Evolutionary conservation across 2,797 vertebrate species (phyloP).

Genomic region (Amphiprion clarkii): DNA sequence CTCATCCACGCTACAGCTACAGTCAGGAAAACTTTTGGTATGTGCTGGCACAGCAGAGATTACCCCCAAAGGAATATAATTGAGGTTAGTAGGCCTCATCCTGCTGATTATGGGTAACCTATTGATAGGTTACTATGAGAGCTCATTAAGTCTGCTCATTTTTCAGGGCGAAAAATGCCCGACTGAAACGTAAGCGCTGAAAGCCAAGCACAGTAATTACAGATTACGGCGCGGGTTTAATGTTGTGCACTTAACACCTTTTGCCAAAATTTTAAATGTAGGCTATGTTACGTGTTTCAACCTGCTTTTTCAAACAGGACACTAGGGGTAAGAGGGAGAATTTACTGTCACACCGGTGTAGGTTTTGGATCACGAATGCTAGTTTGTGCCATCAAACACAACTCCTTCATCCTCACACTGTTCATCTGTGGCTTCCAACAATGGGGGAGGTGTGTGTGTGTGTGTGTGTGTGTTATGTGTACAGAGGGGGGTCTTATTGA

Average conservation of each 20-base stretch:
- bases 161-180: conserved; percentile 29
- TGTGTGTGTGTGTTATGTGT: background rate
- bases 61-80: conserved; percentile 55
- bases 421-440: conserved; percentile 20
- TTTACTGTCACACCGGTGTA: background rate
- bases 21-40: conserved; percentile 42
- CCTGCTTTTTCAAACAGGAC: conserved; percentile 35
- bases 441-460: background rate
- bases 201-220: conserved; percentile 48
- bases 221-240: conserved; percentile 60
- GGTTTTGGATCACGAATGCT: conserved; percentile 23
- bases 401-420: conserved; percentile 1
- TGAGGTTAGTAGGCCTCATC: conserved; percentile 69
- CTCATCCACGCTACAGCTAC: conserved; percentile 43
- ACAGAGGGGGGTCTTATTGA: conserved; percentile 7
- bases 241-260: conserved; percentile 49
- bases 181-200: conserved; percentile 18
- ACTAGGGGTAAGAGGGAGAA: conserved; percentile 5
- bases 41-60: conserved; percentile 30
- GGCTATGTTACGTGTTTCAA: conserved; percentile 35
- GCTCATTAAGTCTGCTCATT: conserved; percentile 39
- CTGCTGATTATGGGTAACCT: conserved; percentile 56
- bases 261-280: conserved; percentile 55
- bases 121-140: conserved; percentile 55
- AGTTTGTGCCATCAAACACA: conserved; percentile 16